A percentile compares a stretch with the other conserved stretches of the same genome.
phyloP scores from a whole-genome alignment of 1,140 invertebrate species.

The Ips typographus region DNA sequence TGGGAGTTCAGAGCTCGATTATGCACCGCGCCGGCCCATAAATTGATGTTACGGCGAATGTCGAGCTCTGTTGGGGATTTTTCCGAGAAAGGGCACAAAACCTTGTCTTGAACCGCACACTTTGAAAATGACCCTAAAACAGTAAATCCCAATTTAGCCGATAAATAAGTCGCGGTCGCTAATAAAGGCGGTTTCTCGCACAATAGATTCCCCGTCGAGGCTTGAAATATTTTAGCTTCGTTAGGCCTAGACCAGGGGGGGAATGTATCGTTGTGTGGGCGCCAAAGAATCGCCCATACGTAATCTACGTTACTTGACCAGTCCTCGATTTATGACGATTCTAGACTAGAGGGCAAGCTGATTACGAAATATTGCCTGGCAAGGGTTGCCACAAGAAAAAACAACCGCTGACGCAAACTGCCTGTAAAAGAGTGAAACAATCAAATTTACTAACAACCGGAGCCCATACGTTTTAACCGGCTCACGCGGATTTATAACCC shows the following conservation, averaged over 20 bases:
- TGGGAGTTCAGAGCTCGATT: conserved; percentile 24
- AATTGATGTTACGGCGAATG: too few relatives aligned
- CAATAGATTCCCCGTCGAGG: conserved; percentile 23
- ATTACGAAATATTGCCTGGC: neutral
- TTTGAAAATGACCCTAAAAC: neutral
- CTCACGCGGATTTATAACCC: conserved; percentile 23
- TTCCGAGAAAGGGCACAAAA: too few relatives aligned
- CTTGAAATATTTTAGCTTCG: conserved; percentile 20
- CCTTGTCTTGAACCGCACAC: neutral
- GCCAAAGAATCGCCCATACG: conserved; percentile 19
- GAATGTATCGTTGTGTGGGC: conserved; percentile 9
- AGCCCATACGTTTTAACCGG: conserved; percentile 14
- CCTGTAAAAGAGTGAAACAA: conserved; percentile 4
- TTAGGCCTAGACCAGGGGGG: conserved; percentile 21
- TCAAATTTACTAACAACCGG: conserved; percentile 18
- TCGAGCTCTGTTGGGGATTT: too few relatives aligned
- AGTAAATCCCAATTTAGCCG: conserved; percentile 19
- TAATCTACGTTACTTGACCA: conserved; percentile 12
- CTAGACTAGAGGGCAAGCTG: neutral
- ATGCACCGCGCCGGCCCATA: conserved; percentile 9
- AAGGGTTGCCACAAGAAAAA: conserved; percentile 2
- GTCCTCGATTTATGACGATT: conserved; percentile 17
- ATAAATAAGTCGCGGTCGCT: conserved; percentile 1
- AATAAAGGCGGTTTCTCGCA: conserved; percentile 22
- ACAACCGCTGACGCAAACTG: neutral